phyloP scores from a whole-genome alignment of 2,797 vertebrate genomes.

The Botia almorhae region DNA sequence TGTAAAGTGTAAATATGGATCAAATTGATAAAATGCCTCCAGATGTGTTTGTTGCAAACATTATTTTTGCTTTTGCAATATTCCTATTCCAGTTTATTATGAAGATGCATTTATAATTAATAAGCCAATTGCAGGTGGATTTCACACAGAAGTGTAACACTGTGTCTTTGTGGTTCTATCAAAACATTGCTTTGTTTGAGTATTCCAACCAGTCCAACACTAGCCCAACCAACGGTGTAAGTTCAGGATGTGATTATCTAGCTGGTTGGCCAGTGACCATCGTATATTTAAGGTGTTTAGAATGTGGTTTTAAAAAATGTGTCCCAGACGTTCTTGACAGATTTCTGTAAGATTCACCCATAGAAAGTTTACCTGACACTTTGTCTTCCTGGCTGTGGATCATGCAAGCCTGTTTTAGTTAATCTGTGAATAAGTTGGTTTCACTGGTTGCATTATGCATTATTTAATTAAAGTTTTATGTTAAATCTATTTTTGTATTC shows the following conservation, averaged over 20 bases:
- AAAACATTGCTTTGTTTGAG: background rate
- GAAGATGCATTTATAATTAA: background rate
- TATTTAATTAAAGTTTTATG: slow-evolving; percentile 70
- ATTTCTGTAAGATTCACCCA: background rate
- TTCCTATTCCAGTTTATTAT: background rate
- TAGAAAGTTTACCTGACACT: background rate
- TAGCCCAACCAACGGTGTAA: too few species aligned
- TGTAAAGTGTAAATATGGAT: too few species aligned
- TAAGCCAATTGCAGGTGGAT: background rate
- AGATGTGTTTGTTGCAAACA: too few species aligned
- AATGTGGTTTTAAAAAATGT: background rate
- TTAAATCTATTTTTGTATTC: slow-evolving; percentile 79
- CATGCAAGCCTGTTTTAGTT: slow-evolving; percentile 2
- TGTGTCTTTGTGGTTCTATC: too few species aligned
- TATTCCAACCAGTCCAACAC: too few species aligned
- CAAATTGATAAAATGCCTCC: too few species aligned
- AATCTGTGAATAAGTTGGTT: slow-evolving; percentile 10
- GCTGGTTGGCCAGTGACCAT: too few species aligned
- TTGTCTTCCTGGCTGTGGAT: slow-evolving; percentile 22
- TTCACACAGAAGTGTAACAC: too few species aligned
- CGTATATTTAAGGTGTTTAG: too few species aligned
- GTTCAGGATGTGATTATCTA: too few species aligned
- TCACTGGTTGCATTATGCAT: slow-evolving; percentile 35
- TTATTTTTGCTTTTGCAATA: too few species aligned
- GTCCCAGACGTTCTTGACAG: background rate